phyloP scores from a whole-genome alignment of 1,140 invertebrate genomes.

The Microvelia longipes region DNA sequence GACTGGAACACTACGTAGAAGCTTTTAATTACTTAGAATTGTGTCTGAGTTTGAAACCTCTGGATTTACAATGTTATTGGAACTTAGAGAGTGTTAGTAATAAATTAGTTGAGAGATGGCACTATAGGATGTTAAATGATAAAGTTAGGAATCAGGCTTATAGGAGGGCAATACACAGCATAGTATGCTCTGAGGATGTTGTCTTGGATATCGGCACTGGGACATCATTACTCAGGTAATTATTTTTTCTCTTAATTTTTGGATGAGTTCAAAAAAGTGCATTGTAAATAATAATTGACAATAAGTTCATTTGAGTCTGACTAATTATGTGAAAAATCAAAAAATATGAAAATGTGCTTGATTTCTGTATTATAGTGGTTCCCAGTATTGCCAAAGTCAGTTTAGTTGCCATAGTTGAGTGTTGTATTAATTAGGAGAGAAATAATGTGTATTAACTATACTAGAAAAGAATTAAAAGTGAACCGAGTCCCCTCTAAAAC shows the following conservation, averaged over 20 bases:
- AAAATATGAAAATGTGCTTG: slow-evolving; percentile 37
- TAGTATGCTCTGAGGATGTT: slow-evolving; percentile 36
- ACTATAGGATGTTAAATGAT: slow-evolving; percentile 70
- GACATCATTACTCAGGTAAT: slow-evolving; percentile 38
- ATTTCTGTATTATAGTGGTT: neutral
- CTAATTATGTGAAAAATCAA: slow-evolving; percentile 25
- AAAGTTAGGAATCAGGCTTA: slow-evolving; percentile 46
- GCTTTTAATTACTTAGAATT: slow-evolving; percentile 16
- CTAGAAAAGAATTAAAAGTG: no score
- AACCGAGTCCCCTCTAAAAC: no score
- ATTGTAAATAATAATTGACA: neutral
- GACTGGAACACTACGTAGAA: slow-evolving; percentile 15
- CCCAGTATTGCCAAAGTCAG: neutral
- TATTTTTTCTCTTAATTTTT: neutral
- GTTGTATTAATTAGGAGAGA: neutral
- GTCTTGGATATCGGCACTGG: slow-evolving; percentile 62
- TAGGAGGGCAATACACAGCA: slow-evolving; percentile 41
- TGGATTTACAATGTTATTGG: slow-evolving; percentile 26
- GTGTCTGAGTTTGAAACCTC: slow-evolving; percentile 20
- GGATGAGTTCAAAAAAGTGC: neutral
- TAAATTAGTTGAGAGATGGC: slow-evolving; percentile 51
- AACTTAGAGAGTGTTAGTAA: slow-evolving; percentile 33
- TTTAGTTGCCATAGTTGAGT: neutral
- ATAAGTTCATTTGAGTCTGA: neutral
- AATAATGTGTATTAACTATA: no score